Conservation (phyloP, 2,797 vertebrate genomes). For the Microctenopoma lineatum region DNA sequence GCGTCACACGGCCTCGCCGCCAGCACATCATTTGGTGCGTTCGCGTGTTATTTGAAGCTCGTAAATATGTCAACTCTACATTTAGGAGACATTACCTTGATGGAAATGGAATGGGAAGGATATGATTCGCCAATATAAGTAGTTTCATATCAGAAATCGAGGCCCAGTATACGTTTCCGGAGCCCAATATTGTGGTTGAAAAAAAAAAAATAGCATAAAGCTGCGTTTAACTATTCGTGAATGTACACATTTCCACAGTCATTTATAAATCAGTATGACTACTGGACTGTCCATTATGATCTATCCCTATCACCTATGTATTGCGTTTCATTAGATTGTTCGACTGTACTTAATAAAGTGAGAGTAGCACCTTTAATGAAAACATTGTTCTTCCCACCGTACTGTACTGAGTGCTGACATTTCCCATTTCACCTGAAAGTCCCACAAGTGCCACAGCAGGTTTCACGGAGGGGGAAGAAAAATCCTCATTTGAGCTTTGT, state of each 20-base stretch:
- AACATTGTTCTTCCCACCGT: too few species aligned
- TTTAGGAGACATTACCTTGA: background rate
- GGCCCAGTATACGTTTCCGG: rapidly evolving
- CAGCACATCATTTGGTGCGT: constrained; percentile 60
- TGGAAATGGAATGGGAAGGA: rapidly evolving
- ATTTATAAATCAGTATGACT: background rate
- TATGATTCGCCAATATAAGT: too few species aligned
- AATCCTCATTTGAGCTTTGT: constrained; percentile 48
- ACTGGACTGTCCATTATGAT: background rate
- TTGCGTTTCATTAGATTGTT: too few species aligned
- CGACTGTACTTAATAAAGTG: too few species aligned
- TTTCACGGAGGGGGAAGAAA: constrained; percentile 45
- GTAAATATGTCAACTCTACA: background rate
- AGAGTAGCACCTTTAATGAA: background rate
- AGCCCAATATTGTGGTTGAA: background rate
- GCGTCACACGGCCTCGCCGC: constrained; percentile 72
- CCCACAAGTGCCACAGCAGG: constrained; percentile 55
- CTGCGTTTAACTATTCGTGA: rapidly evolving
- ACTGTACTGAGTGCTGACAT: rapidly evolving
- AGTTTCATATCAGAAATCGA: rapidly evolving
- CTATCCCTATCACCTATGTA: too few species aligned
- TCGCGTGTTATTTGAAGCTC: constrained; percentile 4
- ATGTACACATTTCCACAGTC: background rate
- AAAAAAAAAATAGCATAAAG: background rate
- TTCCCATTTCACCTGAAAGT: constrained; percentile 48